Evolutionary conservation across 2,113 vertebrate genomes (phyloP).

Genomic region (Muntiacus muntjak): DNA sequence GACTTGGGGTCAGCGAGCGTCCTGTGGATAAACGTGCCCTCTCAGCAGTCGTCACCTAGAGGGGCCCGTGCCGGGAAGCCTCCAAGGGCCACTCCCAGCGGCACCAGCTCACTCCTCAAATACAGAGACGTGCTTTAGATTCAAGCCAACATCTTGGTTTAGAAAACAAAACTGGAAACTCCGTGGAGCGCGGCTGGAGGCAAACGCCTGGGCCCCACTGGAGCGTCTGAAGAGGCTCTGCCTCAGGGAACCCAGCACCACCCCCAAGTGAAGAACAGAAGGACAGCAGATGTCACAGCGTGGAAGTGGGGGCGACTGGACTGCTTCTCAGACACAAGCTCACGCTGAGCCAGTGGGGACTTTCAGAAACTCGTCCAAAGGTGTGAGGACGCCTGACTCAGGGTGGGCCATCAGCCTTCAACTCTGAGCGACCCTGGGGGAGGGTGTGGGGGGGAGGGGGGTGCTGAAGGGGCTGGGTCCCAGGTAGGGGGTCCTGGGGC

Average conservation of each 20-base stretch:
- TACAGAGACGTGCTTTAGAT: background rate
- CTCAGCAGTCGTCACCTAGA: background rate
- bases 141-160: background rate
- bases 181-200: background rate
- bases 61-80: fast-evolving
- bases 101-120: background rate
- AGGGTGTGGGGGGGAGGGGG: too few relatives aligned
- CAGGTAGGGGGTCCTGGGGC: background rate
- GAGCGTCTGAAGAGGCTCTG: background rate
- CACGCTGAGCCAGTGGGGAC: background rate
- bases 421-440: background rate
- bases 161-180: background rate
- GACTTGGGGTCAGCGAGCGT: background rate
- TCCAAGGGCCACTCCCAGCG: background rate
- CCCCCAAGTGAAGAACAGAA: background rate
- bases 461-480: background rate
- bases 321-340: background rate
- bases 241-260: background rate
- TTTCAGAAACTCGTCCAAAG: background rate
- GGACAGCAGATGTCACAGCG: background rate
- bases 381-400: background rate
- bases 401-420: too few relatives aligned
- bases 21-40: background rate
- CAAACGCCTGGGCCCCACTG: background rate
- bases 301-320: background rate